These are phyloP conservation scores for Eublepharis macularius DNA, from an alignment of 2,113 vertebrate genomes.

Conservation along the genomic window DNA sequence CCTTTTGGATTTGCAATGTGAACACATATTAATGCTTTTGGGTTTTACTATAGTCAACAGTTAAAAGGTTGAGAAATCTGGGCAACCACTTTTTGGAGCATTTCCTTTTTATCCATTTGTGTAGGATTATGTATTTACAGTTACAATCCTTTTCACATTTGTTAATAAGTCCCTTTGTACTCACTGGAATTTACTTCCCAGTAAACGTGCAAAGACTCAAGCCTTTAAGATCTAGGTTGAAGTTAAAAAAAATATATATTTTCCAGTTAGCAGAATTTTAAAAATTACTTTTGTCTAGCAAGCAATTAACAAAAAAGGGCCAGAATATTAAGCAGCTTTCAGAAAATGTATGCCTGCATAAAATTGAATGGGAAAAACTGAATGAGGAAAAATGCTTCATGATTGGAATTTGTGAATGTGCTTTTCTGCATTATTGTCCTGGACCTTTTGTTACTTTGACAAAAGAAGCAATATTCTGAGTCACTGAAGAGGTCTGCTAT, in stretches of 20 bases:
- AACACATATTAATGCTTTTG: background rate
- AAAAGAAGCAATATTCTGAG: constrained; percentile 12
- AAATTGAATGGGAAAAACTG: background rate
- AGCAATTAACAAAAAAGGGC: constrained; percentile 1
- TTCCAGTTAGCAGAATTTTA: background rate
- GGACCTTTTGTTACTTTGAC: constrained; percentile 3
- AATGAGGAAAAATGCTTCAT: constrained; percentile 10
- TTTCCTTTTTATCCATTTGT: background rate
- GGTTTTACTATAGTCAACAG: background rate
- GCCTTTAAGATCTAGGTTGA: background rate
- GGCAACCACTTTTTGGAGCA: background rate
- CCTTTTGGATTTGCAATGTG: background rate
- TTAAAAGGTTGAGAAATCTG: background rate
- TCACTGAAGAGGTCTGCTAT: background rate
- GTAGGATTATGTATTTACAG: background rate
- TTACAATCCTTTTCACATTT: background rate
- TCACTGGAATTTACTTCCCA: background rate
- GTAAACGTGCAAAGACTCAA: background rate
- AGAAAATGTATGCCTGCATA: background rate
- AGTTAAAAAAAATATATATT: background rate
- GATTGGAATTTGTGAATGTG: background rate
- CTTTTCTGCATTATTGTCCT: constrained; percentile 19
- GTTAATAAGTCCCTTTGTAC: background rate
- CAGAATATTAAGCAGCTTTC: background rate
- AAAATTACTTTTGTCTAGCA: constrained; percentile 13